Conservation (phyloP, 2,888 invertebrate genomes). For the Pollenia angustigena region DNA sequence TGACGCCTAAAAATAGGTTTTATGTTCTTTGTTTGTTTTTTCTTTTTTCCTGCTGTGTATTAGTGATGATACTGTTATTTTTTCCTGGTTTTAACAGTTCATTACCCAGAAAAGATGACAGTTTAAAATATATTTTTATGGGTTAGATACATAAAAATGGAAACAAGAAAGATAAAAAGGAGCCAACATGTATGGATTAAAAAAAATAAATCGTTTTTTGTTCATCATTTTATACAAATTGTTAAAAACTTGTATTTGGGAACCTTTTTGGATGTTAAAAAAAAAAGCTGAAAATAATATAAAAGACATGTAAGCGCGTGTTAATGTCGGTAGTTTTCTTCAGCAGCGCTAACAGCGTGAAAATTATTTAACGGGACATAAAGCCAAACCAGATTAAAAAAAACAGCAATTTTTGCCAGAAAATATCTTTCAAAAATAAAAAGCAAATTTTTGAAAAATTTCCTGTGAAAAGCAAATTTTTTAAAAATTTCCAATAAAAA, state of each 20-base stretch:
- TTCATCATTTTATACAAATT: slow-evolving; percentile 47
- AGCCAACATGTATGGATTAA: background rate
- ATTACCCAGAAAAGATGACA: slow-evolving; percentile 60
- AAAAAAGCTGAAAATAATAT: slow-evolving; percentile 8
- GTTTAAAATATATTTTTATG: slow-evolving; percentile 14
- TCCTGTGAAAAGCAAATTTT: too few species aligned
- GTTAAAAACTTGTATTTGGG: slow-evolving; percentile 35
- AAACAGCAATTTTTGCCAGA: too few species aligned
- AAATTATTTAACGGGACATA: background rate
- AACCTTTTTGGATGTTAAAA: slow-evolving; percentile 4
- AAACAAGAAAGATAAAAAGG: background rate
- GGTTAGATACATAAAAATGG: background rate
- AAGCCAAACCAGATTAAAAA: background rate
- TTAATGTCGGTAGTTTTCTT: slow-evolving; percentile 20
- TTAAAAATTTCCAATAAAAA: too few species aligned
- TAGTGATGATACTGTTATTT: slow-evolving; percentile 38
- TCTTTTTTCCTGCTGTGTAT: background rate
- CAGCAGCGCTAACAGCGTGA: background rate
- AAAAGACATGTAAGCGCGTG: slow-evolving; percentile 19
- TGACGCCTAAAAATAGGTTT: slow-evolving; percentile 56
- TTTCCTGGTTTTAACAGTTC: slow-evolving; percentile 66
- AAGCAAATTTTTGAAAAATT: too few species aligned
- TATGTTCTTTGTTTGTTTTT: slow-evolving; percentile 14
- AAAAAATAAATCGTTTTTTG: slow-evolving; percentile 13
- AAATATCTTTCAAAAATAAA: too few species aligned